Percentiles rank a stretch among this genome's conserved stretches.
phyloP scores from a whole-genome alignment of 2,888 invertebrate genomes.

The Lomographa bimaculata region DNA sequence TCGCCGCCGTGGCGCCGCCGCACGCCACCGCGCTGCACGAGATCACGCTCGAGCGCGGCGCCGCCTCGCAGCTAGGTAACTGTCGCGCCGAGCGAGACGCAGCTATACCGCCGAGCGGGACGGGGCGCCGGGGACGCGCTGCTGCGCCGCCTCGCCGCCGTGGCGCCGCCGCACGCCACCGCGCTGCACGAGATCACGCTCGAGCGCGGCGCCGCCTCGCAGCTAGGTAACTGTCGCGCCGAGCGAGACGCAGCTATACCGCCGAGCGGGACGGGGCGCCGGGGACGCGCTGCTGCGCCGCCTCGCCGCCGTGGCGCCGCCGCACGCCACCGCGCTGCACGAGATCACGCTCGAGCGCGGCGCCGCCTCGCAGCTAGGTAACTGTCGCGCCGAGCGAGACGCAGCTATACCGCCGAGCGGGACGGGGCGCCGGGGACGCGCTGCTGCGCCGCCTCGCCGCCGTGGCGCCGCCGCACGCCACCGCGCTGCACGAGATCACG shows the following conservation, averaged over 20 bases:
- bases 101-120: too few species aligned
- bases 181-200: slow-evolving; percentile 90
- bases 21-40: slow-evolving; percentile 89
- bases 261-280: too few species aligned
- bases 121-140: slow-evolving; percentile 91
- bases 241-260: too few species aligned
- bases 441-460: slow-evolving; percentile 91
- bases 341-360: slow-evolving; percentile 93
- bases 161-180: slow-evolving; percentile 88
- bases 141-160: slow-evolving; percentile 90
- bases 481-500: slow-evolving; percentile 89
- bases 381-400: too few species aligned
- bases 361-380: slow-evolving; percentile 89
- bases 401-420: too few species aligned
- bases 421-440: slow-evolving; percentile 90
- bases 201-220: slow-evolving; percentile 91
- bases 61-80: slow-evolving; percentile 88
- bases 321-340: slow-evolving; percentile 86
- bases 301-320: slow-evolving; percentile 89
- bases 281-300: slow-evolving; percentile 92
- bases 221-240: slow-evolving; percentile 85
- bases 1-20: slow-evolving; percentile 89
- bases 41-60: slow-evolving; percentile 90
- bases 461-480: slow-evolving; percentile 89
- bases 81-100: too few species aligned